phyloP scores from a whole-genome alignment of 2,797 vertebrate genomes.

The Aselliscus stoliczkanus region DNA sequence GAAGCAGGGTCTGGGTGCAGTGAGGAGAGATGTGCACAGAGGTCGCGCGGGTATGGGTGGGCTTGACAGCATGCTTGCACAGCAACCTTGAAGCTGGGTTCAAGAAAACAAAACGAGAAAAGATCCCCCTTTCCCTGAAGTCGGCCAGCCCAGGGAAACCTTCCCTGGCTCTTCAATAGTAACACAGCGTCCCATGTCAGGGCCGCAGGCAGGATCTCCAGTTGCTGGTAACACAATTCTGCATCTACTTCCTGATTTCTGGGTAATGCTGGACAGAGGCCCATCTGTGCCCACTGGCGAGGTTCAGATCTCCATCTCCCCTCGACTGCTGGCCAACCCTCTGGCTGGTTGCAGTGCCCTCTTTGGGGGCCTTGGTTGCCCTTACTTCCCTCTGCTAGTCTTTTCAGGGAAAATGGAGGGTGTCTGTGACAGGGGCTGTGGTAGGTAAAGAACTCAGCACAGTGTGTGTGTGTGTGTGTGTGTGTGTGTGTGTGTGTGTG shows the following conservation, averaged over 20 bases:
- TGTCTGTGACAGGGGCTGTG: not conserved
- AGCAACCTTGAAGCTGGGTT: conserved; percentile 6
- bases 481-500: not conserved
- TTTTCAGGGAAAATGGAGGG: conserved; percentile 37
- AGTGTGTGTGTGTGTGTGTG: not conserved
- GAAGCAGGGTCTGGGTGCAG: not conserved
- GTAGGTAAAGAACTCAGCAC: not conserved
- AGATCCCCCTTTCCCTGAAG: not conserved
- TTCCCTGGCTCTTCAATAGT: not conserved
- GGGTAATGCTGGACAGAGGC: conserved; percentile 12
- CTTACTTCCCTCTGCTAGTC: not conserved
- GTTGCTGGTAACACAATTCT: not conserved
- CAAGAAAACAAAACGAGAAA: conserved; percentile 42
- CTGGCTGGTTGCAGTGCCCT: not conserved
- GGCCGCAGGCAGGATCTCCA: not conserved
- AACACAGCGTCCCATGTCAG: not conserved
- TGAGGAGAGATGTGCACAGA: not conserved
- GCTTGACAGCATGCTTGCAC: not conserved
- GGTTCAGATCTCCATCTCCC: not conserved
- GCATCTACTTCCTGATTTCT: conserved; percentile 11
- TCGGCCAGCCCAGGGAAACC: not conserved
- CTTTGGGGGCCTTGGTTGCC: not conserved
- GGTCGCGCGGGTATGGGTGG: fast-evolving
- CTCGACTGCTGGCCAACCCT: not conserved
- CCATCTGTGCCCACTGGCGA: not conserved